Evolutionary conservation across 2,113 vertebrate species (phyloP), one percentile per base, ranked within the genome.

Genomic region (Cacatua alba): DNA sequence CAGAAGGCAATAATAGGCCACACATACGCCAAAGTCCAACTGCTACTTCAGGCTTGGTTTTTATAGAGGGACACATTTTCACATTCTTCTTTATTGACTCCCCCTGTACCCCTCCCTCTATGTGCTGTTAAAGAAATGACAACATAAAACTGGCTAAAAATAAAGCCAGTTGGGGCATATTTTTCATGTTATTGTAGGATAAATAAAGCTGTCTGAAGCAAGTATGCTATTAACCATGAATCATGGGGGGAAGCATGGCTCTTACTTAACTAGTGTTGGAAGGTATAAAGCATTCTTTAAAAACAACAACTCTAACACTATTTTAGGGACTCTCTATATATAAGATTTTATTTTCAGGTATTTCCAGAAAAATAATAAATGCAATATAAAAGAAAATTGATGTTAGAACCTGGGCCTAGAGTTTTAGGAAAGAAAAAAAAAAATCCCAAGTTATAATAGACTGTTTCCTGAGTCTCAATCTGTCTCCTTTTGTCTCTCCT

Each of bases 11-110:
- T 92, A 97, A 95, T 85, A 95, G 93, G 84, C 92, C 96, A 95
- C 90, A 94, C 86, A 82, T 70, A 88, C 91, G 94, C 94, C 86
- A 75, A 95, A 90, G 83, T 96, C 95, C 92, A 95, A 86, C 52
- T 91, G 82, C 88, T 94, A 87, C 90, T 94, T 95, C 55, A 48
- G 82, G 91, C 48, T 93, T 75, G 43, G 10, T 63, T 96, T 96
- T 97, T 90, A 95, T 92, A 91, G 93, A 88, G 72, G 82, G 90
- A 96, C 92, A 94, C 91, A 90, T 96, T 95, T 95, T 95, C 94
- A 93, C 95, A 92, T 93, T 69, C 91, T 93, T 88, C 76, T 97
- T 96, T 97, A 97, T 95, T 96, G 89, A 96, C 91, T 95, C 37
- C 37, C 37, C 37, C 37, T 37, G 37, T 37, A 37, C 37, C 37